These are phyloP conservation scores for Coluber constrictor DNA, from an alignment of 2,797 vertebrate genomes.

Conservation along the genomic window DNA sequence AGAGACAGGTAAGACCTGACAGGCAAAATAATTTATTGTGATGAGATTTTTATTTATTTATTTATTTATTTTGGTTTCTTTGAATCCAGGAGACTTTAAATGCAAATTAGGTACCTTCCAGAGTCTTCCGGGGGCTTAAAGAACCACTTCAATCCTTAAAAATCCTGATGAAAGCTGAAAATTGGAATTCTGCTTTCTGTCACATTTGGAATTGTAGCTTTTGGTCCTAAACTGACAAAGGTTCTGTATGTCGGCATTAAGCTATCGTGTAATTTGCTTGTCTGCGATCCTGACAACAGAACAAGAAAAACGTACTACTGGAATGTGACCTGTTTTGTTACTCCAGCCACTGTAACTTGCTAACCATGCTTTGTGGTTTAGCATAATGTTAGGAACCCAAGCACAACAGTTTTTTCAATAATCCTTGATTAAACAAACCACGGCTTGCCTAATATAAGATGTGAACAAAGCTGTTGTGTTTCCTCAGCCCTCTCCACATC, in stretches of 20 bases:
- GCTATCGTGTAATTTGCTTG: background rate
- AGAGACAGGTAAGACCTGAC: conserved; percentile 84
- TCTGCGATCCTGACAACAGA: background rate
- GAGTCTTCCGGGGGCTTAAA: background rate
- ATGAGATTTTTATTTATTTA: background rate
- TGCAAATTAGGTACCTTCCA: background rate
- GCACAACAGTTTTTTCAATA: background rate
- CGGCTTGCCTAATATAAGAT: background rate
- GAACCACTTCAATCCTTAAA: background rate
- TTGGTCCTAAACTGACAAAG: background rate
- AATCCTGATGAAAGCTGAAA: background rate
- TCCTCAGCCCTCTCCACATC: background rate
- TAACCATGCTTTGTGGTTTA: background rate
- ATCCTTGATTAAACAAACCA: background rate
- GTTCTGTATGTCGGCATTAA: background rate
- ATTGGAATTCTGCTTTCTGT: background rate
- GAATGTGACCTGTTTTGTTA: background rate
- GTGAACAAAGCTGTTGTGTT: background rate
- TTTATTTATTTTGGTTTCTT: background rate
- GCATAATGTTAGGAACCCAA: background rate
- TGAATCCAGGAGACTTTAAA: background rate
- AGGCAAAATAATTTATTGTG: background rate
- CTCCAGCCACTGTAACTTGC: background rate
- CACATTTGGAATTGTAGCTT: background rate
- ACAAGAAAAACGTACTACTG: background rate